Conservation (phyloP, 53 echinoderm and acorn worm species). For the Paracentrotus lividus region DNA sequence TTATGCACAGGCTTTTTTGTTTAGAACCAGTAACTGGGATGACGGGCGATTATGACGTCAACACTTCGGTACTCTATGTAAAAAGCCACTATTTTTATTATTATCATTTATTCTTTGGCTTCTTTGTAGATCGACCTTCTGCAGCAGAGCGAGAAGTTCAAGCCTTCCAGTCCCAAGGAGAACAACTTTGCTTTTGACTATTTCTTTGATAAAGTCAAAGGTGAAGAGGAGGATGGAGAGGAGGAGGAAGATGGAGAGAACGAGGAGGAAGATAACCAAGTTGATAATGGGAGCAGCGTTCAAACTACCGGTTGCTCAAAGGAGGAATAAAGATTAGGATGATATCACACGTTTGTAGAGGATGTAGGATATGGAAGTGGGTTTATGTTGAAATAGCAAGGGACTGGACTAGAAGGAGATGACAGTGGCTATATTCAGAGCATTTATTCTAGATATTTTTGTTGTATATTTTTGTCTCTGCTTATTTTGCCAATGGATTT, state of each 20-base stretch:
- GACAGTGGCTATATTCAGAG: conserved; percentile 28
- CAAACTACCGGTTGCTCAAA: conserved; percentile 25
- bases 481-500: too few species aligned
- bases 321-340: neutral
- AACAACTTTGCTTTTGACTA: conserved; percentile 97
- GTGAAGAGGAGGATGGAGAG: conserved; percentile 55
- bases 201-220: conserved; percentile 90
- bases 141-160: conserved; percentile 81
- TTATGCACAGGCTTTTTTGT: too few species aligned
- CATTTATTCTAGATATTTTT: conserved; percentile 21
- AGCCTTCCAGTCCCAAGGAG: conserved; percentile 68
- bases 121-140: conserved; percentile 84
- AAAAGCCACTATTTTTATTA: too few species aligned
- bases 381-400: conserved; percentile 3
- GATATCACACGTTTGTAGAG: neutral
- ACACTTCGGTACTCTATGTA: too few species aligned
- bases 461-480: too few species aligned
- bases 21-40: too few species aligned
- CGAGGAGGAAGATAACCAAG: conserved; percentile 30
- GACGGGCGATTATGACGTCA: too few species aligned
- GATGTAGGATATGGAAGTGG: neutral
- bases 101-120: neutral
- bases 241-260: conserved; percentile 48
- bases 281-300: conserved; percentile 51
- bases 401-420: neutral